Percentiles rank a stretch among this genome's conserved stretches.
Evolutionary conservation across 2,888 invertebrate species (phyloP).

Genomic region (Poecilobothrus nobilitatus): DNA sequence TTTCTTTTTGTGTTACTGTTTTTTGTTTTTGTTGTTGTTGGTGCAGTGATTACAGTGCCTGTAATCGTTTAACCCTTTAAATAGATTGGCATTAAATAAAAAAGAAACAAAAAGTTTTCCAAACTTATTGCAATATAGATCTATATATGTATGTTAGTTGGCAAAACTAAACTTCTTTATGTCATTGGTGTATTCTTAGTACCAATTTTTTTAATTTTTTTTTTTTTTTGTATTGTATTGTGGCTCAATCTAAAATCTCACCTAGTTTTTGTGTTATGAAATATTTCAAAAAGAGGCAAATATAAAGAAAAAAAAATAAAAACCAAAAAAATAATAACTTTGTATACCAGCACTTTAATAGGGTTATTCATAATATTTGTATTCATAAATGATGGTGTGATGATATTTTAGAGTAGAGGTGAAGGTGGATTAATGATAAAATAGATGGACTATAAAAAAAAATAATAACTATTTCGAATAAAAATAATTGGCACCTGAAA

Average conservation of each 20-base stretch:
- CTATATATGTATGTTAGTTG: no score
- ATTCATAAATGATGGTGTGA: no score
- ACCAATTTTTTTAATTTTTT: neutral
- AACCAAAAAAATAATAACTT: neutral
- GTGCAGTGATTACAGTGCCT: neutral
- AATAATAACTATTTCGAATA: no score
- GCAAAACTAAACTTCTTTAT: no score
- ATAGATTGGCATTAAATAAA: neutral
- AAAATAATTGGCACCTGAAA: no score
- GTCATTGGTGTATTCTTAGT: no score
- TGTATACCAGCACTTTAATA: neutral
- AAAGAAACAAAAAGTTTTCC: neutral
- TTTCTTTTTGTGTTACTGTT: neutral
- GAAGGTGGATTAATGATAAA: no score
- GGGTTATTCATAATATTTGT: neutral
- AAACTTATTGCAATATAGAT: no score
- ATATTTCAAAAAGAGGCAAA: neutral
- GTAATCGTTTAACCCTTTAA: slow-evolving; percentile 3
- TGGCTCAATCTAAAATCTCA: neutral
- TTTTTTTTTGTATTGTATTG: neutral
- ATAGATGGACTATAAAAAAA: no score
- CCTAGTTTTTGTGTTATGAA: neutral
- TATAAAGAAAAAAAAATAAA: no score
- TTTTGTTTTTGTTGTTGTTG: neutral
- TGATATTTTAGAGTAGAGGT: no score